Base-by-base conservation (phyloP, 2,888 invertebrate genomes). In the Andrena minutula region DNA sequence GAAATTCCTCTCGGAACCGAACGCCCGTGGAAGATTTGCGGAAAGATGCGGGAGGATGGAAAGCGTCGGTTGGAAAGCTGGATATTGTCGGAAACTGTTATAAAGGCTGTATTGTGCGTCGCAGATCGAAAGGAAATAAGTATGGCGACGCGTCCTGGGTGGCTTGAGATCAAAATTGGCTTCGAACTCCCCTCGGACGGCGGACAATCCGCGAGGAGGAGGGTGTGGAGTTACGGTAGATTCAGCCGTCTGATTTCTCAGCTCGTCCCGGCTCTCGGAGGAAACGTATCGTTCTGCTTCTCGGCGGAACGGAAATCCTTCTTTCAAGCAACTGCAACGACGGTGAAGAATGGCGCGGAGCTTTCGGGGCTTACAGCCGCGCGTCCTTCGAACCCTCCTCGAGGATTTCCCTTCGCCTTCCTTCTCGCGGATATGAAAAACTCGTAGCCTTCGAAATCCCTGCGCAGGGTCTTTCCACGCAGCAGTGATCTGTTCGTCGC, bases 231-330 rank as follows among this genome's bases (percentile, higher is more conserved):
- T 82, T 74, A 69, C 74, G 20, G 69, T 72, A 76, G 80, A 81
- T 84, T 75, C 84, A 56, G 60, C 73, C 72, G 63, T 81, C 76
- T 66, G 86, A 86, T 86, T 86, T 82, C 75, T 69, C 83, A 69
- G 51, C 64, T 41, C 64, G 60, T 56, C 65, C 63, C 60, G 56
- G 51, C 69, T 79, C 66, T 79, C 79, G 73, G 65, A 53, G 63
- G 47, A 71, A 82, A 79, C 75, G 64, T 63, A 66, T 79, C 77
- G 76, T 47, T 56, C 49, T 68, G 47, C 28, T 51, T 8, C 20
- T 53, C 58, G 65, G 41, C 68, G n/a, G 66, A 79, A 64, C 79
- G 82, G 81, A 85, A 87, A 87, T 87, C 85, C 85, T 83, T 78
- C 83, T 77, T 75, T 77, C 84, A 77, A 76, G 63, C n/a, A 20